Evolutionary conservation across 1,140 invertebrate species (phyloP), one percentile per base, ranked within the genome.

Genomic region (Augochlora pura): DNA sequence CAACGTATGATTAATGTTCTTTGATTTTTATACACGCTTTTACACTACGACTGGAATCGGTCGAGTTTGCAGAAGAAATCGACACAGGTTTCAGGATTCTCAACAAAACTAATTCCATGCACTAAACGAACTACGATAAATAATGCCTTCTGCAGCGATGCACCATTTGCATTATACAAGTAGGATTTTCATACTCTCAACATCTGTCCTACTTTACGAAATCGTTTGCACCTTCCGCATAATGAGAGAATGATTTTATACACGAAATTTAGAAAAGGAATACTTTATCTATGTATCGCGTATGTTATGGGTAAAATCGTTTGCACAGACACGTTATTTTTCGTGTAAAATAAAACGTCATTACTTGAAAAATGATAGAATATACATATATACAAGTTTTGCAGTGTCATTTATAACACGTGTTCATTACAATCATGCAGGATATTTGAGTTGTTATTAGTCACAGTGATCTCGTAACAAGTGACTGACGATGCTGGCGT

Each of bases 61-160:
- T 83, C 81, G 88, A 90, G 89, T 87, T 89, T 88, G 89, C 89
- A 90, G 90, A 91, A 91, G 89, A 91, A 91, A 89, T 89, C 82
- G 89, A 89, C 79, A 88, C 86, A 87, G 84, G 78, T 73, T 85
- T 86, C 80, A 71, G 79, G 80, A 85, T n/a, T 70, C 49, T 77
- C 59, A 27, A 42, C 23, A 57, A 67, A 72, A 79, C 57, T 77
- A 65, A 84, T 38, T 25, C 64, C 84, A 86, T 86, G 84, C 84
- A 86, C 70, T 79, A 79, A 66, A 25, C 4, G 23, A 73, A 32
- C 77, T 79, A 79, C 70, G 2, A 74, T 67, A 9, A 49, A 14
- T 60, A 52, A 52, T 6, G 65, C 66, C 23, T 27, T 66, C 25
- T 74, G 14, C 42, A 66, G n/a, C 59, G 49, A 71, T 23, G 23